A percentile compares a stretch with the other conserved stretches of the same genome.
phyloP scores from a whole-genome alignment of 2,888 invertebrate genomes.

The Rhingia rostrata region DNA sequence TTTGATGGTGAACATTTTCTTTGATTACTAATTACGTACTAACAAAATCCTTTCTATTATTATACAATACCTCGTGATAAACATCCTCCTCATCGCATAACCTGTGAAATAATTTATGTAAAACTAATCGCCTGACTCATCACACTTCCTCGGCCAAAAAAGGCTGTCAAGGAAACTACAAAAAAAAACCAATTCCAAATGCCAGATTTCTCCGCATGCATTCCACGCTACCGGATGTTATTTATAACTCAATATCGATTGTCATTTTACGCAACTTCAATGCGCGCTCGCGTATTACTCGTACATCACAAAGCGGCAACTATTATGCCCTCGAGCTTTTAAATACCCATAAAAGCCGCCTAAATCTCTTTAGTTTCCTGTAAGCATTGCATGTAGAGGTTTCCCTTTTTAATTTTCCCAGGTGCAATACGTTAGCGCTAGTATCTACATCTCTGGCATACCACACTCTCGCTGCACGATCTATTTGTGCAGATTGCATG shows the following conservation, averaged over 20 bases:
- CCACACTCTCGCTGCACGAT: slow-evolving; percentile 50
- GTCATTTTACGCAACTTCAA: slow-evolving; percentile 45
- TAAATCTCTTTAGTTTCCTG: slow-evolving; percentile 26
- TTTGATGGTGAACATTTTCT: too few relatives aligned
- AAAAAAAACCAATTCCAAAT: not conserved
- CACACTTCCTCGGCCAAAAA: not conserved
- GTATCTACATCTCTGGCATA: slow-evolving; percentile 33
- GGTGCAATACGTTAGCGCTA: slow-evolving; percentile 35
- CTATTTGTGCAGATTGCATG: slow-evolving; percentile 24
- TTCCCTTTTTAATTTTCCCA: slow-evolving; percentile 47
- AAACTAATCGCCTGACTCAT: slow-evolving; percentile 1
- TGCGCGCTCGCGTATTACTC: not conserved
- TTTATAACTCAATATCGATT: slow-evolving; percentile 20
- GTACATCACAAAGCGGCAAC: not conserved
- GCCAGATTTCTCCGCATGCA: slow-evolving; percentile 4
- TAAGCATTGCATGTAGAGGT: slow-evolving; percentile 10
- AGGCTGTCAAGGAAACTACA: not conserved
- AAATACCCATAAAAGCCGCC: slow-evolving; percentile 62
- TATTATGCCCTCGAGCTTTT: slow-evolving; percentile 48
- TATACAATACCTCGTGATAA: too few relatives aligned
- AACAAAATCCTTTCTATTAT: not conserved
- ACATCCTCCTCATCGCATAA: too few relatives aligned
- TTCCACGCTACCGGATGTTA: slow-evolving; percentile 38
- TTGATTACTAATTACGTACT: not conserved
- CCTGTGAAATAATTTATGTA: not conserved